Conservation (phyloP, 2,797 vertebrate species). For the Xyrichtys novacula region DNA sequence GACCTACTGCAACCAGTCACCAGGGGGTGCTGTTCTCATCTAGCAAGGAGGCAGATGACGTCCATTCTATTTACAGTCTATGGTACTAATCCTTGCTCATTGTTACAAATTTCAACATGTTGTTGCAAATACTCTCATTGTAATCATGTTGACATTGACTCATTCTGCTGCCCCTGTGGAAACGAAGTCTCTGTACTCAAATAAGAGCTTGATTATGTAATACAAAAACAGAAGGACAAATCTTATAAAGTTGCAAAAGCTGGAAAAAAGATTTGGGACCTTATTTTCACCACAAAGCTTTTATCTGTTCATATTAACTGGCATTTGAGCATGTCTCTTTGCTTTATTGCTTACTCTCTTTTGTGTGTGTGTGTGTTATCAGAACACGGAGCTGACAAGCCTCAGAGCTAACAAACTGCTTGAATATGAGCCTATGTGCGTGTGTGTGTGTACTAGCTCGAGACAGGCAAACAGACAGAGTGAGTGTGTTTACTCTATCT, state of each 20-base stretch:
- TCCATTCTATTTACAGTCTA: too few relatives aligned
- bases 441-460: not conserved
- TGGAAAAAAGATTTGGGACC: not conserved
- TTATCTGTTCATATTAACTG: not conserved
- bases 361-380: not conserved
- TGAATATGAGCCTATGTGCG: constrained; percentile 14
- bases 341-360: not conserved
- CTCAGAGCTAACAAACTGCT: constrained; percentile 17
- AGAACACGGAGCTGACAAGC: constrained; percentile 11
- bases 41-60: too few relatives aligned
- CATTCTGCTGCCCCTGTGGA: not conserved
- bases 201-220: not conserved
- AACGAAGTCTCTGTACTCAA: not conserved
- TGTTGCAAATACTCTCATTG: not conserved
- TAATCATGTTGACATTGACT: not conserved
- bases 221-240: not conserved
- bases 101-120: not conserved
- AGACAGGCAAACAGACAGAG: constrained; percentile 11
- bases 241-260: too few relatives aligned
- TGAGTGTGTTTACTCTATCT: constrained; percentile 58
- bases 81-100: too few relatives aligned
- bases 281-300: not conserved
- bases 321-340: not conserved
- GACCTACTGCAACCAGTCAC: too few relatives aligned
- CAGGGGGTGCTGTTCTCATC: too few relatives aligned